Base-by-base conservation (phyloP, 2,888 invertebrate genomes). In the Conchocele bisecta region DNA sequence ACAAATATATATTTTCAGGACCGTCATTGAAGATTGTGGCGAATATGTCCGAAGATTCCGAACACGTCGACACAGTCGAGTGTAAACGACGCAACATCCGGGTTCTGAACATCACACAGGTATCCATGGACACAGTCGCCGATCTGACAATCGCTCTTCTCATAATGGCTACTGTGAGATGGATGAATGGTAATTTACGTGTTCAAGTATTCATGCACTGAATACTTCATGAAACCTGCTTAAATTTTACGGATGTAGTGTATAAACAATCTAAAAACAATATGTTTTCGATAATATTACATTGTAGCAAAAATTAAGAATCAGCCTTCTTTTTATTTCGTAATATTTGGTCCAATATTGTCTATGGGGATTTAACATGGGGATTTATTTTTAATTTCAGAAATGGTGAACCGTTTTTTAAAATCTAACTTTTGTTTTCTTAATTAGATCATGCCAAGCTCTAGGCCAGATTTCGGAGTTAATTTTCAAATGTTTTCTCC, bases 11-110 rank as follows among this genome's bases (percentile, higher is more conserved):
- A 48, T 26, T 73, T 73, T 20, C 79, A 57, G 96, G 96, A 0
- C 91, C 94, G 0, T 92, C 93, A 15, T 91, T 98, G 17, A 96
- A 96, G 92, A 95, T 96, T 0, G 93, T 98, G 0, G 94, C 94
- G 0, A 97, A 98, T 0, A 96, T 98, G 93, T 97, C 97, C 0
- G 97, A 96, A 1, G 98, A 97, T 22, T 93, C 94, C 83, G 95
- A 96, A 83, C 97, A 98, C 88, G 94, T 98, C 69, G 96, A 98
- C 89, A 88, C 96, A 3, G 88, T 90, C 0, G 96, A 95, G 88
- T 95, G 97, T 78, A 94, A 93, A 86, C 93, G 93, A 81, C 83
- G 90, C 75, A 94, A 94, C 3, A 95, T 98, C 69, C 93, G 93
- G 85, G 93, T 98, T 51, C 39, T 79, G 15, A 75, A 68, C 6